Conservation (phyloP, 2,113 vertebrate genomes). For the Vulpes lagopus region DNA sequence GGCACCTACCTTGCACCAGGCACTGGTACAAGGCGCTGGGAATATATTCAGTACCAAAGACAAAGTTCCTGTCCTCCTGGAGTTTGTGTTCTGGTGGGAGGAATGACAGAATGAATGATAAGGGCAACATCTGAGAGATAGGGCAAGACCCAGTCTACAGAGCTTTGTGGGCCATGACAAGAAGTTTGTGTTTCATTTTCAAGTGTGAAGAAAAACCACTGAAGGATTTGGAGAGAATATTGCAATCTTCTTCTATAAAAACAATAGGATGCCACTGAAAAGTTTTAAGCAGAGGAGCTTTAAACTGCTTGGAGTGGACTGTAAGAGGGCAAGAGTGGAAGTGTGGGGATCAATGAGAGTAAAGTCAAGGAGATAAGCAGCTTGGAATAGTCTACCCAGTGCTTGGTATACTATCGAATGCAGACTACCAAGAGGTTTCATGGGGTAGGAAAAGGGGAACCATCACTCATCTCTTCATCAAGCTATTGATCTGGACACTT, state of each 20-base stretch:
- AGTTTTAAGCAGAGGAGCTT: not conserved
- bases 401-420: not conserved
- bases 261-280: not conserved
- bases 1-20: not conserved
- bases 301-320: not conserved
- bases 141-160: not conserved
- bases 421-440: not conserved
- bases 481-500: not conserved
- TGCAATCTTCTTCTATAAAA: not conserved
- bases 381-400: too few relatives aligned
- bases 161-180: not conserved
- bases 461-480: not conserved
- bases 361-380: not conserved
- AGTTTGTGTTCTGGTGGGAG: not conserved
- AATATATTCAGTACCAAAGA: not conserved
- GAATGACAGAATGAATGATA: not conserved
- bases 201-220: not conserved
- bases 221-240: not conserved
- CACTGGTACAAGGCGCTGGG: not conserved
- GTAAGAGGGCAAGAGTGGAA: not conserved
- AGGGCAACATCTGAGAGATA: not conserved
- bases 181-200: not conserved
- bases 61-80: not conserved
- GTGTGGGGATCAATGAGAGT: not conserved
- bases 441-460: not conserved